phyloP scores from a whole-genome alignment of 2,888 invertebrate genomes.

The Epirrita christyi region DNA sequence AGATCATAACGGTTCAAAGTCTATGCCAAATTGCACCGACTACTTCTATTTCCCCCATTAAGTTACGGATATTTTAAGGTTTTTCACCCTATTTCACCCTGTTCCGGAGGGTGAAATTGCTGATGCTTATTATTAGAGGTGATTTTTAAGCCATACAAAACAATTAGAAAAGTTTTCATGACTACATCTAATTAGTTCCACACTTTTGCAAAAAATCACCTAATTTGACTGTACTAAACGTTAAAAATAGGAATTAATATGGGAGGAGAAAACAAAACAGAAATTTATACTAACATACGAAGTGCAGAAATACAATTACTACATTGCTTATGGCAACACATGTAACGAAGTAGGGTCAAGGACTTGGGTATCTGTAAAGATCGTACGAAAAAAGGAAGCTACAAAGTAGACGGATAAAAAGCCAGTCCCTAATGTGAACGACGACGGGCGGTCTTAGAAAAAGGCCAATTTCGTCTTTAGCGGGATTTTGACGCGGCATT shows the following conservation, averaged over 20 bases:
- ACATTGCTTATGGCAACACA: conserved; percentile 27
- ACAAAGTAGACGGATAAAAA: conserved; percentile 22
- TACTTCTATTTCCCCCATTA: too few species aligned
- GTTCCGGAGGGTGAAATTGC: too few species aligned
- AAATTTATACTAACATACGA: neutral
- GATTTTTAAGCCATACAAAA: too few species aligned
- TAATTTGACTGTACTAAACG: too few species aligned
- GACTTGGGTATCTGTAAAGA: conserved; percentile 34
- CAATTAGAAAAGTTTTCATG: too few species aligned
- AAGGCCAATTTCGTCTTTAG: conserved; percentile 63
- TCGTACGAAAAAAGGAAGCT: conserved; percentile 37
- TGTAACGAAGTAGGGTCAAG: conserved; percentile 44
- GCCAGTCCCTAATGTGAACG: conserved; percentile 43
- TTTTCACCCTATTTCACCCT: too few species aligned
- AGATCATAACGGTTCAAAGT: too few species aligned
- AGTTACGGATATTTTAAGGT: too few species aligned
- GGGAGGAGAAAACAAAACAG: neutral
- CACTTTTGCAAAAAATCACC: too few species aligned
- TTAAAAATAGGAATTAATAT: conserved; percentile 8
- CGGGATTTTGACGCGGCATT: conserved; percentile 52
- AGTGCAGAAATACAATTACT: conserved; percentile 22
- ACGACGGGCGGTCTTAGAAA: conserved; percentile 37
- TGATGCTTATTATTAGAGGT: too few species aligned
- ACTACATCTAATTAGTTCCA: too few species aligned
- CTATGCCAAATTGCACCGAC: too few species aligned